Base-by-base conservation (phyloP, 2,888 invertebrate species). In the Digitonthophagus gazella region DNA sequence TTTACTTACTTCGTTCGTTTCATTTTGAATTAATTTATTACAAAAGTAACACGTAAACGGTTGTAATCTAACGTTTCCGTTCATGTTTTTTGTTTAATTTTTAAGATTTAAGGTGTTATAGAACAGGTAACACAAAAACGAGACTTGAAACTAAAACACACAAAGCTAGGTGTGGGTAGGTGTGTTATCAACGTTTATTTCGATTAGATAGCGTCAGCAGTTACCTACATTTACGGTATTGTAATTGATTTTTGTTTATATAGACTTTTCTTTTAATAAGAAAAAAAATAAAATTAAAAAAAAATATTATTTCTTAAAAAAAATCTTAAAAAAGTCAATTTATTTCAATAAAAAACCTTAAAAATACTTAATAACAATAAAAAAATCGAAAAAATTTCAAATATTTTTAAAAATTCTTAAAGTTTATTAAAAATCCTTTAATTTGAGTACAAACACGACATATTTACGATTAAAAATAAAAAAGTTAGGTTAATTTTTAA, bases 1-100 rank as follows among this genome's bases (percentile, higher is more conserved):
- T 44, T 28, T 65, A 76, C 78, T 78, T 80, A 90, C 90, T 86
- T 89, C 86, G 74, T 90, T 83, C 1, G 87, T 87, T 71, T 90
- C 89, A 80, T 88, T 86, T 74, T 89, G 87, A 69, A 90, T 87
- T 78, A 86, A 79, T 71, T 90, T 88, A 76, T 88, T 89, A 80
- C 90, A 90, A 80, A 89, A 90, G 76, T 90, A 88, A 75, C 90
- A 90, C 1, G 86, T 85, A 44, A 88, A 81, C 1, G 73, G 69
- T 64, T 66, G 22, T 8, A 58, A 57, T 28, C 67, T 67, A 19
- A 65, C 58, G 58, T 65, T 70, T 15, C 56, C 66, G 22, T 63
- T 70, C 67, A 66, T 68, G 15, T 19, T 68, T 61, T 18, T 19
- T 55, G 22, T 19, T 20, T 63, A 15, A 15, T 20, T 63, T 67